phyloP scores from a whole-genome alignment of 2,113 vertebrate genomes.

The Anarhynchus alexandrinus region DNA sequence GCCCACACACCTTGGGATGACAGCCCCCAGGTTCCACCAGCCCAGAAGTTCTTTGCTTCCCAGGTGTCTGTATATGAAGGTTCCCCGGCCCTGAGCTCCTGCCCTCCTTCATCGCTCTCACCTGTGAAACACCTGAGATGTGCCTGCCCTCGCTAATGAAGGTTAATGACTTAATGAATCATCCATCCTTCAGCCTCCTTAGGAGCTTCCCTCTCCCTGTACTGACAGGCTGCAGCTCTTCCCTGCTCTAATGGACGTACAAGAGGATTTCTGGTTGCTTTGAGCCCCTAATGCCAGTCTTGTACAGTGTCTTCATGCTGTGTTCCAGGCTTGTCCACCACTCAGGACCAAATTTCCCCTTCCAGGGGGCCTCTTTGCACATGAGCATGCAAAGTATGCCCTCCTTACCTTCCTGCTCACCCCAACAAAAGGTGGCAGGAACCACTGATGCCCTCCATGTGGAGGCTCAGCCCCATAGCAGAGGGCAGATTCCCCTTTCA shows the following conservation, averaged over 20 bases:
- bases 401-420: not conserved
- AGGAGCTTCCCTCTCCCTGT: not conserved
- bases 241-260: not conserved
- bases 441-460: not conserved
- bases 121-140: not conserved
- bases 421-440: not conserved
- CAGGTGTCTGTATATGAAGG: not conserved
- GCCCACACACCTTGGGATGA: no score
- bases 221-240: not conserved
- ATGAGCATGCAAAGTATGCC: rapidly evolving
- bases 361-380: not conserved
- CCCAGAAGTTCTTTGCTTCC: not conserved
- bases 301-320: rapidly evolving
- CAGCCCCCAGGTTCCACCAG: not conserved
- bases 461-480: not conserved
- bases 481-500: not conserved
- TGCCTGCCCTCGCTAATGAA: not conserved
- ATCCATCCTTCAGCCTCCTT: not conserved
- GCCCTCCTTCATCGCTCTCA: not conserved
- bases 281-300: not conserved
- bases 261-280: not conserved
- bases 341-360: rapidly evolving
- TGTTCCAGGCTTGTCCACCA: not conserved
- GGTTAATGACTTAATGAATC: not conserved
- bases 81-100: not conserved